Conservation (phyloP, 2,888 invertebrate genomes). For the Nomada hirtipes region DNA sequence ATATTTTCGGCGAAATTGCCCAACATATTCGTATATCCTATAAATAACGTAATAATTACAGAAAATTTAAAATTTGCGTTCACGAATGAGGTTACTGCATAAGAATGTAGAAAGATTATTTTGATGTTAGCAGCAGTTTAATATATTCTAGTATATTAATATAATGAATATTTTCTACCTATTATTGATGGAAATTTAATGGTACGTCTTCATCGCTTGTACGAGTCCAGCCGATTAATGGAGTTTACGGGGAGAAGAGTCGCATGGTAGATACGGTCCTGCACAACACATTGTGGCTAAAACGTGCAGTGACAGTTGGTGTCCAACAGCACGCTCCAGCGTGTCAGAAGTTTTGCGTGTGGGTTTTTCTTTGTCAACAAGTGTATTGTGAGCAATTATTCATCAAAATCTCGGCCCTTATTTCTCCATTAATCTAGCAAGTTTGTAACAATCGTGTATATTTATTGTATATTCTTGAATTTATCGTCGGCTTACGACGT, state of each 20-base stretch:
- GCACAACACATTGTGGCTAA: constrained; percentile 35
- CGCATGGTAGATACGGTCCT: constrained; percentile 32
- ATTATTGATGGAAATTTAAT: background rate
- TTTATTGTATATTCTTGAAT: background rate
- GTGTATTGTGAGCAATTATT: background rate
- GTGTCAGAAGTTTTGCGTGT: constrained; percentile 25
- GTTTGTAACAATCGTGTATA: background rate
- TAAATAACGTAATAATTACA: background rate
- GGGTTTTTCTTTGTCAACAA: background rate
- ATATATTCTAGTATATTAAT: background rate
- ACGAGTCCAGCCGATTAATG: background rate
- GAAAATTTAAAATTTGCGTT: background rate
- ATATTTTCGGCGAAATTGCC: background rate
- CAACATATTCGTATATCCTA: background rate
- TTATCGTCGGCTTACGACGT: background rate
- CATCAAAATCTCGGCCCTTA: background rate
- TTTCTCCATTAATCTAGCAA: background rate
- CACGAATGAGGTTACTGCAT: constrained; percentile 10
- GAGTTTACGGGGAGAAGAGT: background rate
- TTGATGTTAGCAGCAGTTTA: background rate
- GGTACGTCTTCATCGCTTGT: background rate
- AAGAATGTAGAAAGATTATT: background rate
- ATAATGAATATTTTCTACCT: too few relatives aligned
- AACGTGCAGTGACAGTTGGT: constrained; percentile 51
- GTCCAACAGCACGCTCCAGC: constrained; percentile 53